Evolutionary conservation across 2,888 invertebrate species (phyloP).

Genomic region (Metopia argyrocephala): DNA sequence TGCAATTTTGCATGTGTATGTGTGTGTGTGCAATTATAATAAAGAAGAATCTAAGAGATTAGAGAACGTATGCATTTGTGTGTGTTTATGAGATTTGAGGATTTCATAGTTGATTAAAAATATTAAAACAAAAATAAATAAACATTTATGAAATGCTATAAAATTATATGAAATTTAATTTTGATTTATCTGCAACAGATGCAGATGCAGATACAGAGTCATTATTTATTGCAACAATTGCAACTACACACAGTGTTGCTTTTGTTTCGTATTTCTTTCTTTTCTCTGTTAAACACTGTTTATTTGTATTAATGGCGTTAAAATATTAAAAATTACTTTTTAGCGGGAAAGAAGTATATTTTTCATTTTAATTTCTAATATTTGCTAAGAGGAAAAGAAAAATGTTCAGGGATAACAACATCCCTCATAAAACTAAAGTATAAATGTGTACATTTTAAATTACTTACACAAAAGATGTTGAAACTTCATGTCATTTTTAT

Average conservation of each 20-base stretch:
- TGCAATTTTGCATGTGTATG: background rate
- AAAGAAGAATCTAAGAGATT: no score
- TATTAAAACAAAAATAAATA: background rate
- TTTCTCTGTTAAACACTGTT: background rate
- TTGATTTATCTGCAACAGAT: background rate
- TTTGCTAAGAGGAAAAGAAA: background rate
- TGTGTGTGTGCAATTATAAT: background rate
- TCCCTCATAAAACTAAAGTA: background rate
- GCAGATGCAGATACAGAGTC: background rate
- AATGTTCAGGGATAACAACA: background rate
- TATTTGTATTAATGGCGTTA: background rate
- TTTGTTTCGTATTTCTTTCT: background rate
- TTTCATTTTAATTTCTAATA: background rate
- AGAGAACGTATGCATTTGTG: background rate
- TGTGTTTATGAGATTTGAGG: background rate
- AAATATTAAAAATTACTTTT: background rate
- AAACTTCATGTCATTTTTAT: background rate
- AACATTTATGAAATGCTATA: background rate
- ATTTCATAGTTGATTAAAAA: background rate
- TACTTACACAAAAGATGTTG: background rate
- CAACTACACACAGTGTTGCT: no score
- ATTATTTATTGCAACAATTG: no score
- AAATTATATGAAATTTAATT: background rate
- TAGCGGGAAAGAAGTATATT: background rate
- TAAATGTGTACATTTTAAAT: background rate